Evolutionary conservation across 2,113 vertebrate species (phyloP).

Genomic region (Trinectes maculatus): DNA sequence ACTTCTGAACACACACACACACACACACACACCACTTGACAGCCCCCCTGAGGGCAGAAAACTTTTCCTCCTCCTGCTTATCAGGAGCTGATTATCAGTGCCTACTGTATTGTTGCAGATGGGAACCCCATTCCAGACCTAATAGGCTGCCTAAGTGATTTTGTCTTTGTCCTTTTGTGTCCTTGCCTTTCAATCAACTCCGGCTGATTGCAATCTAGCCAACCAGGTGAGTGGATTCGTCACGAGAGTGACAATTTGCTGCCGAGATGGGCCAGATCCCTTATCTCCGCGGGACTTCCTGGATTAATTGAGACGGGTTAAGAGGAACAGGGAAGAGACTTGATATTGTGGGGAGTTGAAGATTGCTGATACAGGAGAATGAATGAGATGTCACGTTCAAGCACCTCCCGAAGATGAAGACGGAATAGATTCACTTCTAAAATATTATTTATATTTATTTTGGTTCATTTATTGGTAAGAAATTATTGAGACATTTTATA

Average conservation of each 20-base stretch:
- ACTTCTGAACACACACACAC: conserved; percentile 16
- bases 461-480: not conserved
- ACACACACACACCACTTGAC: conserved; percentile 42
- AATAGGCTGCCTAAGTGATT: conserved; percentile 77
- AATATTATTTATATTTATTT: not conserved
- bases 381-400: conserved; percentile 31
- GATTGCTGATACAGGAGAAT: conserved; percentile 26
- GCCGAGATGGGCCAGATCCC: conserved; percentile 58
- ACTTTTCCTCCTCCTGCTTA: conserved; percentile 45
- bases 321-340: conserved; percentile 44
- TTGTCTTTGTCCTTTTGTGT: conserved; percentile 78
- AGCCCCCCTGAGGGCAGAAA: conserved; percentile 50
- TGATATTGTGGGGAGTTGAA: conserved; percentile 14
- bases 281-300: conserved; percentile 76
- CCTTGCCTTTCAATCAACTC: conserved; percentile 77
- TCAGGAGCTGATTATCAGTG: conserved; percentile 65
- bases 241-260: conserved; percentile 72
- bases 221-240: conserved; percentile 78
- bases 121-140: conserved; percentile 50
- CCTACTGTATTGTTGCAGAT: conserved; percentile 66
- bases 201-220: conserved; percentile 76
- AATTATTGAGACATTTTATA: no score
- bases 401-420: conserved; percentile 20
- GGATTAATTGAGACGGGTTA: conserved; percentile 71
- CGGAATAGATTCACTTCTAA: not conserved